Percentiles rank a stretch among this genome's conserved stretches.
phyloP scores from a whole-genome alignment of 2,888 invertebrate species.

The Alsophila aescularia region DNA sequence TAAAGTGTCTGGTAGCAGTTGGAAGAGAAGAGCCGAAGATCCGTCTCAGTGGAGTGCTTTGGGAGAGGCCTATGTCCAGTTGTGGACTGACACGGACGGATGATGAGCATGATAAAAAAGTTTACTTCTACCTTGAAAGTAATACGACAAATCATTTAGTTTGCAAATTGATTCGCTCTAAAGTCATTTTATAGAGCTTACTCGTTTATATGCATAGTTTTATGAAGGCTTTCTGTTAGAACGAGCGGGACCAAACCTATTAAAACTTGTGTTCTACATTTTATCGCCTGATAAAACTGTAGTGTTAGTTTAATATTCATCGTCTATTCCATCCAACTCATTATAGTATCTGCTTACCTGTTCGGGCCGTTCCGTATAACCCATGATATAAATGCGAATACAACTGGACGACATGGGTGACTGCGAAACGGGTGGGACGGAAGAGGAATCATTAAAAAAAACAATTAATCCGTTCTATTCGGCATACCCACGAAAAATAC shows the following conservation, averaged over 20 bases:
- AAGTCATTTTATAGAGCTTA: background rate
- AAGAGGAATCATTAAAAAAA: too few species aligned
- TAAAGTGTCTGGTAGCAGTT: too few species aligned
- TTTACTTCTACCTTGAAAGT: too few species aligned
- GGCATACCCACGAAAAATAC: too few species aligned
- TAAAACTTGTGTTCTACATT: conserved; percentile 27
- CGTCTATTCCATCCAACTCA: conserved; percentile 23
- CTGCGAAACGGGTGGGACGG: too few species aligned
- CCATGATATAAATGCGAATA: background rate
- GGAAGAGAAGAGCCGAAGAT: too few species aligned
- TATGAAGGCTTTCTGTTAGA: background rate
- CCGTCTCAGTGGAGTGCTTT: too few species aligned
- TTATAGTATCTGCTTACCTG: conserved; percentile 32
- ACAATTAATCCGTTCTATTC: too few species aligned
- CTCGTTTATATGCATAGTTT: background rate
- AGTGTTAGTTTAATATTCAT: conserved; percentile 34
- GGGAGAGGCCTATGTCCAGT: too few species aligned
- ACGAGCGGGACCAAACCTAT: conserved; percentile 9
- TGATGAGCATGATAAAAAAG: too few species aligned
- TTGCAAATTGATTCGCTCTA: background rate
- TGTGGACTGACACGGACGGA: too few species aligned
- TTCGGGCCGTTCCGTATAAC: conserved; percentile 1
- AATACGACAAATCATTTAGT: background rate
- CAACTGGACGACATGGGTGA: background rate
- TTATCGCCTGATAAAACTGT: conserved; percentile 27